Evolutionary conservation across 2,888 invertebrate genomes (phyloP), one percentile per base, ranked within the genome.

Genomic region (Nomada fucata): DNA sequence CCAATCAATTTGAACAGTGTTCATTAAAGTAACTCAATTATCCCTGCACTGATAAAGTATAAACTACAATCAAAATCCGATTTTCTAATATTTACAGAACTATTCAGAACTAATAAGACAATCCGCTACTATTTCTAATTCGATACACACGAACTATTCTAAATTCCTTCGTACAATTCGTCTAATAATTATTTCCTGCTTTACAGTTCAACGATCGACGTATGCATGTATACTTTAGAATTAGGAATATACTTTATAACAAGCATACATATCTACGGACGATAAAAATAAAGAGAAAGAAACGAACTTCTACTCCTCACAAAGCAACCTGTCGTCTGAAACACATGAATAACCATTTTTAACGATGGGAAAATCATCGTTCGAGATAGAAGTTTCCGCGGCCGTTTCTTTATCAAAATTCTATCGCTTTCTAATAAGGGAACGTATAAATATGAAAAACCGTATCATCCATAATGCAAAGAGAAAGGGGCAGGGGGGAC

Each of bases 401-500:
- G 9, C 13, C 20, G 13, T 59, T 0, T 77, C 9, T 53, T 52
- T 10, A 47, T 23, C 4, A 20, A 13, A 44, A 20, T 15, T 26
- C 47, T n/a, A 36, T 67, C 20, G 20, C 23, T 20, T 23, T 13
- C 13, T 44, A 36, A 26, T n/a, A 61, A 61, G 18, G 15, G 36
- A 20, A 53, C 29, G 11, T 52, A 60, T 36, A 60, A 53, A 44
- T 52, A 44, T 64, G 44, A 68, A 53, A 68, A 18, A n/a, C 47
- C 23, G 23, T 53, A 61, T 53, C 5, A 47, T 63, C 23, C 26
- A 20, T 72, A 59, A 76, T 42, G 7, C 2, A 80, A 52, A 57
- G 50, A 26, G 15, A 64, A 47, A 0, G 15, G 15, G n/a, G 29
- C 76, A 95, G 23, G 15, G 47, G 15, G 47, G 10, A 23, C 79